Conservation (phyloP, 2,888 invertebrate genomes). For the Thyatira batis region DNA sequence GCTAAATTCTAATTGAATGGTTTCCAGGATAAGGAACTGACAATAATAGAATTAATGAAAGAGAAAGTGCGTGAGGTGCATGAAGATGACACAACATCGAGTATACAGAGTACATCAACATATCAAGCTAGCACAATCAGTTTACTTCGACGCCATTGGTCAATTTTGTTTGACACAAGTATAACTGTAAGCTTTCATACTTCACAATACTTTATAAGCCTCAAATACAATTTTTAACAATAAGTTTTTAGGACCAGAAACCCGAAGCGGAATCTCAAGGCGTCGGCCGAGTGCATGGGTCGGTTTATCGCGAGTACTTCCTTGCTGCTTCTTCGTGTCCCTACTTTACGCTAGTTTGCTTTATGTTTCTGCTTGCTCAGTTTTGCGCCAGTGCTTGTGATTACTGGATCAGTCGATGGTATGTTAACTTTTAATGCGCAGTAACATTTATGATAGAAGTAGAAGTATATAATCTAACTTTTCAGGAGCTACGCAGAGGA, state of each 20-base stretch:
- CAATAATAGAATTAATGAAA: conserved; percentile 65
- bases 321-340: conserved; percentile 56
- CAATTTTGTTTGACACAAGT: conserved; percentile 55
- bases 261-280: conserved; percentile 65
- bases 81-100: conserved; percentile 46
- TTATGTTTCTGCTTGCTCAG: conserved; percentile 82
- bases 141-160: conserved; percentile 51
- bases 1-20: background rate
- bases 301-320: conserved; percentile 71
- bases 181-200: conserved; percentile 41
- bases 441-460: background rate
- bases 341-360: conserved; percentile 48
- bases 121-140: conserved; percentile 55
- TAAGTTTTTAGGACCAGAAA: conserved; percentile 58
- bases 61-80: conserved; percentile 60
- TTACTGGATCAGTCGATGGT: conserved; percentile 75
- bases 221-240: background rate
- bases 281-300: conserved; percentile 60
- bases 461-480: conserved; percentile 3
- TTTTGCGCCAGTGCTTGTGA: conserved; percentile 70
- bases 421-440: conserved; percentile 9
- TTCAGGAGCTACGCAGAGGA: conserved; percentile 72
- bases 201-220: background rate
- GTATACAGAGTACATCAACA: conserved; percentile 36
- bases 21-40: conserved; percentile 55